phyloP scores from a whole-genome alignment of 1,140 invertebrate species.

The Apis florea region DNA sequence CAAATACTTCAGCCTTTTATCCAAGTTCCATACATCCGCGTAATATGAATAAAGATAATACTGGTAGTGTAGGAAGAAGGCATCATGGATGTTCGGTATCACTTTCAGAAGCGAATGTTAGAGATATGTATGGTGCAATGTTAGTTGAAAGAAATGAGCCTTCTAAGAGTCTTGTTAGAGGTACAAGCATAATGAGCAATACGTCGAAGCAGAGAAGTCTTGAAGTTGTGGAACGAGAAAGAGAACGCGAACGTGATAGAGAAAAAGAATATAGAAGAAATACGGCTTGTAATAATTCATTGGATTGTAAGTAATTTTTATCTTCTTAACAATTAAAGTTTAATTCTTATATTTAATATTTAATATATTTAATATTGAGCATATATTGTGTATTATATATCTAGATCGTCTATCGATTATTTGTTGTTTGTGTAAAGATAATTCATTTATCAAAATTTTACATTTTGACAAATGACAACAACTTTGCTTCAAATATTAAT shows the following conservation, averaged over 20 bases:
- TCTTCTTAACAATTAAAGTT: too few species aligned
- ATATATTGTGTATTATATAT: too few species aligned
- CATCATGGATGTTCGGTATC: slow-evolving; percentile 76
- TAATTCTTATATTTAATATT: neutral
- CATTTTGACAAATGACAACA: too few species aligned
- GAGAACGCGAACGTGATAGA: slow-evolving; percentile 68
- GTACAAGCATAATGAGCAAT: slow-evolving; percentile 56
- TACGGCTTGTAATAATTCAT: slow-evolving; percentile 74
- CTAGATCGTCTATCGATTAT: too few species aligned
- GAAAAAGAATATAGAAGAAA: slow-evolving; percentile 72
- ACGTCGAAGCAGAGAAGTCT: slow-evolving; percentile 79
- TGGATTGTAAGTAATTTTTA: slow-evolving; percentile 70
- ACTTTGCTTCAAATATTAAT: too few species aligned
- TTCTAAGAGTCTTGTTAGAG: slow-evolving; percentile 66
- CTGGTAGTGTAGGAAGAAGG: slow-evolving; percentile 76
- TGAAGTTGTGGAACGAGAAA: slow-evolving; percentile 73
- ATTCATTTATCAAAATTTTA: too few species aligned
- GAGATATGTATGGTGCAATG: slow-evolving; percentile 75
- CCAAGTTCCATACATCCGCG: slow-evolving; percentile 68
- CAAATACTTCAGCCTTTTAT: slow-evolving; percentile 71
- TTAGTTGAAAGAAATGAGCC: slow-evolving; percentile 70
- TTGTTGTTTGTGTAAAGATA: too few species aligned
- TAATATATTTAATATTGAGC: neutral
- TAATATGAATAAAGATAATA: slow-evolving; percentile 70
- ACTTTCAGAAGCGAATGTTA: slow-evolving; percentile 75